Percentiles rank a stretch among this genome's conserved stretches.
phyloP scores from a whole-genome alignment of 2,113 vertebrate genomes.

The Canis aureus region DNA sequence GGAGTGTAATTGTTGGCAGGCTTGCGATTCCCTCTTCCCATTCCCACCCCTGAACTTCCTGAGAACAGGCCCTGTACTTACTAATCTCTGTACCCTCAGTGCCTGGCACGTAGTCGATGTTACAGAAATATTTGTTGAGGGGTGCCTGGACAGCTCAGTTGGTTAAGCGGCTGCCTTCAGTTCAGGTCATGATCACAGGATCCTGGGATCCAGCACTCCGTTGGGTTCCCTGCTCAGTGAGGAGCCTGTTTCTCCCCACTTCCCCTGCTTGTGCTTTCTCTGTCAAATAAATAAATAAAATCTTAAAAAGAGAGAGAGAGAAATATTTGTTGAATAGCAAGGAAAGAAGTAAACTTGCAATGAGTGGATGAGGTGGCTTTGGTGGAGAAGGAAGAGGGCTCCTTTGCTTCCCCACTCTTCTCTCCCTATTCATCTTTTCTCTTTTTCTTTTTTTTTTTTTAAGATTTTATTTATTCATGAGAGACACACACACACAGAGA shows the following conservation, averaged over 20 bases:
- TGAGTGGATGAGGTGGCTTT: background rate
- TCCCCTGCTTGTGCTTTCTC: no score
- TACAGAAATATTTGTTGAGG: slow-evolving; percentile 41
- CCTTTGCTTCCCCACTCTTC: background rate
- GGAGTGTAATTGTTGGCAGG: background rate
- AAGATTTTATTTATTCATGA: no score
- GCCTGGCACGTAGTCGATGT: background rate
- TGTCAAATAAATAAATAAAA: no score
- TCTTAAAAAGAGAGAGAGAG: background rate
- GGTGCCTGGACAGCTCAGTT: no score
- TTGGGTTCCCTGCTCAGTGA: no score
- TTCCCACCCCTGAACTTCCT: slow-evolving; percentile 29
- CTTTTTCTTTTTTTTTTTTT: no score
- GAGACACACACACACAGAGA: no score
- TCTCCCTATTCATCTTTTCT: background rate
- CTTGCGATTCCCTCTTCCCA: background rate
- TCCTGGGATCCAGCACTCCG: no score
- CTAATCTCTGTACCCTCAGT: background rate
- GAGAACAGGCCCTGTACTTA: background rate
- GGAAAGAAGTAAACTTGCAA: background rate
- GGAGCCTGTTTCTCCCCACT: no score
- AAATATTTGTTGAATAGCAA: slow-evolving; percentile 28
- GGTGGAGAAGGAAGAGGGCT: background rate
- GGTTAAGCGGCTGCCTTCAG: no score
- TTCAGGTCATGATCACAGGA: no score